Evolutionary conservation across 1,140 invertebrate species (phyloP).

Genomic region (Matsumurasca onukii): DNA sequence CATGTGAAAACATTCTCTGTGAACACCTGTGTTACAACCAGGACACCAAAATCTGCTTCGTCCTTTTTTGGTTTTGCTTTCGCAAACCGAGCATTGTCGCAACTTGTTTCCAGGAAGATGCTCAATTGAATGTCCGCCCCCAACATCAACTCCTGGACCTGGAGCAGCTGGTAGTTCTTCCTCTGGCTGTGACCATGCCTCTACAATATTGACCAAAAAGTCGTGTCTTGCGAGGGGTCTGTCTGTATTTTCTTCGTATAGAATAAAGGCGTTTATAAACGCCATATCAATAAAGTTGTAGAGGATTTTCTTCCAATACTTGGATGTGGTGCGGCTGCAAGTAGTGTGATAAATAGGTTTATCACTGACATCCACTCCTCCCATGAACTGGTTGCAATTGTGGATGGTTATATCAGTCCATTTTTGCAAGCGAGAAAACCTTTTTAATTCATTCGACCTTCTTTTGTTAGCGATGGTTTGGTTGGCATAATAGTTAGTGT

Average conservation of each 20-base stretch:
- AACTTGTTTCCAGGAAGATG: background rate
- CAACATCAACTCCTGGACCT: conserved; percentile 10
- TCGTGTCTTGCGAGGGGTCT: conserved; percentile 10
- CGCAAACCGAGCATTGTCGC: conserved; percentile 15
- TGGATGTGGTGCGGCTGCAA: background rate
- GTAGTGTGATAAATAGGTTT: conserved; percentile 27
- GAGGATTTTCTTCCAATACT: conserved; percentile 17
- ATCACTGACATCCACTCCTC: conserved; percentile 11
- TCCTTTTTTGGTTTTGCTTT: background rate
- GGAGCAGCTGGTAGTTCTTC: background rate
- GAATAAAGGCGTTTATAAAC: background rate
- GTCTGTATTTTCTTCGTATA: conserved; percentile 16
- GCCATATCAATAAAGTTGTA: conserved; percentile 9
- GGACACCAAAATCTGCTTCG: conserved; percentile 28
- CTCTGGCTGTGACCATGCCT: conserved; percentile 1
- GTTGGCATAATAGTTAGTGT: conserved; percentile 5
- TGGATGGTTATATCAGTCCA: background rate
- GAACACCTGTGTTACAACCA: conserved; percentile 26
- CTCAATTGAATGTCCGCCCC: background rate
- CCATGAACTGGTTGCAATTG: background rate
- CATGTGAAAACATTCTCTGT: conserved; percentile 24
- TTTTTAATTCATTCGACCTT: background rate
- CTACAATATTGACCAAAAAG: conserved; percentile 12
- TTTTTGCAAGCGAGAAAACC: background rate
- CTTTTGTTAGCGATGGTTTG: background rate